Evolutionary conservation across 2,797 vertebrate genomes (phyloP), one percentile per base, ranked within the genome.

Genomic region (Sebastes oblongus): DNA sequence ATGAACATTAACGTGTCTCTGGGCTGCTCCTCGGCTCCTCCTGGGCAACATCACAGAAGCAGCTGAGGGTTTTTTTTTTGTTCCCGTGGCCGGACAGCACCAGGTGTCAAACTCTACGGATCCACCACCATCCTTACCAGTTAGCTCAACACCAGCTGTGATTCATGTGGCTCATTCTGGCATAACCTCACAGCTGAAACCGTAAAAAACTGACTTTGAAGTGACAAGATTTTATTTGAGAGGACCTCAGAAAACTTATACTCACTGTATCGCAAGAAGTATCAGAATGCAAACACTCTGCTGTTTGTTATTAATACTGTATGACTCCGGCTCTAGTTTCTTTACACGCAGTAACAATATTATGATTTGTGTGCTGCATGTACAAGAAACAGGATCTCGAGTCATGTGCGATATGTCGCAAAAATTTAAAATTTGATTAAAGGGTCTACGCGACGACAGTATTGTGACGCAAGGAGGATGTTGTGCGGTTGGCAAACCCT

Each of bases 41-140:
- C 72, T 67, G 78, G 70, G 64, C 56, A 89, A 80, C 88, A 87
- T 89, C 88, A 74, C 85, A 85, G 67, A 70, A 82, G 80, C 90
- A 92, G 91, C 91, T 92, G 92, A 92, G 46, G 56, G 27, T 8
- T 25, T 91, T 85, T 78, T 29, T 91, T 85, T 78, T 80, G 77
- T 91, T 94, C 90, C 87, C 83, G 85, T 64, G 74, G 72, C 76
- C 0, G 58, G 80, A 74, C 77, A 72, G 79, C 69, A 75, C 87
- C 91, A 92, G 88, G 90, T 92, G 90, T 90, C 75, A 65, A 83
- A 80, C 71, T 82, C 75, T 67, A 24, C 58, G 68, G 68, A 81
- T 86, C 72, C 80, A 86, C 72, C 76, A 77, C 54, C 66, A 74
- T 75, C 60, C 69, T 72, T 10, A 76, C 67, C 77, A 50, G 30